These are phyloP conservation scores for Cyprinodon tularosa DNA, from an alignment of 2,113 vertebrate genomes.

Conservation along the genomic window DNA sequence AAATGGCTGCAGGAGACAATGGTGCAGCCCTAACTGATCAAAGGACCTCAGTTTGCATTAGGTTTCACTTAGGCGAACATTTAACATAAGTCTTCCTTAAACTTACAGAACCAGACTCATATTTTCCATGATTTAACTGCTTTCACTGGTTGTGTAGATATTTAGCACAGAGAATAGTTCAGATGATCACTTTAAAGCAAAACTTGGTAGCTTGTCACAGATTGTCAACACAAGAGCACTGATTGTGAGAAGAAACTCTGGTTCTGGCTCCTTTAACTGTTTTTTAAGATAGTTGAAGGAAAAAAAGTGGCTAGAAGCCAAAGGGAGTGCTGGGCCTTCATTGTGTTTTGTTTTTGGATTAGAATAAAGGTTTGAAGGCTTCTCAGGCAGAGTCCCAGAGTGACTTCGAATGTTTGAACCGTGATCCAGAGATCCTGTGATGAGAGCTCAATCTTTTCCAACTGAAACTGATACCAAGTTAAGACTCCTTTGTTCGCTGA, in stretches of 20 bases:
- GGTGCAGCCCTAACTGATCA: constrained; percentile 35
- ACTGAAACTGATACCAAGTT: not conserved
- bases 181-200: not conserved
- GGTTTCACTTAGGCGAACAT: not conserved
- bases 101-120: not conserved
- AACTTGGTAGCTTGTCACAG: not conserved
- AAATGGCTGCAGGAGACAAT: constrained; percentile 39
- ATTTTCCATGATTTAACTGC: not conserved
- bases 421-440: not conserved
- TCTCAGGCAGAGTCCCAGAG: not conserved
- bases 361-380: not conserved
- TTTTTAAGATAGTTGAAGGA: not conserved
- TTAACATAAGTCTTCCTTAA: not conserved
- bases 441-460: not conserved
- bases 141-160: not conserved
- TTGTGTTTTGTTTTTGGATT: not conserved
- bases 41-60: constrained; percentile 22
- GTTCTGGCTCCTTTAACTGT: not conserved
- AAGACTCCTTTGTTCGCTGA: not conserved
- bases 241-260: not conserved
- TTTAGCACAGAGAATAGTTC: not conserved
- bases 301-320: too few species aligned
- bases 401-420: not conserved
- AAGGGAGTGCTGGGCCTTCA: too few species aligned
- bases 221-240: not conserved